These are phyloP conservation scores for Lerema accius DNA, from an alignment of 1,140 invertebrate genomes.

Conservation along the genomic window DNA sequence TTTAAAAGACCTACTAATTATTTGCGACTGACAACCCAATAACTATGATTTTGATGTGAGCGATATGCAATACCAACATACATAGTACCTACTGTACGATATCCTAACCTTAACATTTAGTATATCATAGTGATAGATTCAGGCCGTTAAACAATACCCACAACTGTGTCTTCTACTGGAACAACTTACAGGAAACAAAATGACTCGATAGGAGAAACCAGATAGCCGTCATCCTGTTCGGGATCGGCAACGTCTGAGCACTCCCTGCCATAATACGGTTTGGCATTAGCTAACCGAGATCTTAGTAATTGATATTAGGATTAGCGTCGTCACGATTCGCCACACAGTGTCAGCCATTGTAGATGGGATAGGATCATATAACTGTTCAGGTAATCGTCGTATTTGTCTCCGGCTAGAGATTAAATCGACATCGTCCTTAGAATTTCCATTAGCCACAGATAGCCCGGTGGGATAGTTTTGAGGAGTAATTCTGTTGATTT, in stretches of 20 bases:
- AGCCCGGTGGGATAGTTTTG: background rate
- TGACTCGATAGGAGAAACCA: no score
- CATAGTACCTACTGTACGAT: no score
- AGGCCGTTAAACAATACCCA: no score
- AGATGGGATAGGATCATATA: constrained; percentile 31
- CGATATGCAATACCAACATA: no score
- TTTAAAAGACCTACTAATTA: no score
- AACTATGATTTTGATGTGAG: no score
- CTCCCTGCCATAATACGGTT: constrained; percentile 27
- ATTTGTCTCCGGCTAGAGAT: constrained; percentile 27
- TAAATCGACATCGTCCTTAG: constrained; percentile 22
- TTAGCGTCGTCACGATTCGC: constrained; percentile 31
- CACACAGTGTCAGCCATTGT: constrained; percentile 27
- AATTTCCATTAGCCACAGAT: constrained; percentile 9
- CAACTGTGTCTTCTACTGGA: no score
- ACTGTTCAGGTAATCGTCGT: constrained; percentile 29
- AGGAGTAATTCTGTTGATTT: no score
- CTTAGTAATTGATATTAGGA: constrained; percentile 30
- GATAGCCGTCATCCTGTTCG: background rate
- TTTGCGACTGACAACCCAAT: no score
- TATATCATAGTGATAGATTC: no score
- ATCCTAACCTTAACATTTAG: no score
- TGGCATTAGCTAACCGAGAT: constrained; percentile 25
- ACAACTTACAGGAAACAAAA: background rate
- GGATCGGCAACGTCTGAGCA: background rate